Evolutionary conservation across 2,113 vertebrate species (phyloP).

Genomic region (Haliaeetus leucogaster): DNA sequence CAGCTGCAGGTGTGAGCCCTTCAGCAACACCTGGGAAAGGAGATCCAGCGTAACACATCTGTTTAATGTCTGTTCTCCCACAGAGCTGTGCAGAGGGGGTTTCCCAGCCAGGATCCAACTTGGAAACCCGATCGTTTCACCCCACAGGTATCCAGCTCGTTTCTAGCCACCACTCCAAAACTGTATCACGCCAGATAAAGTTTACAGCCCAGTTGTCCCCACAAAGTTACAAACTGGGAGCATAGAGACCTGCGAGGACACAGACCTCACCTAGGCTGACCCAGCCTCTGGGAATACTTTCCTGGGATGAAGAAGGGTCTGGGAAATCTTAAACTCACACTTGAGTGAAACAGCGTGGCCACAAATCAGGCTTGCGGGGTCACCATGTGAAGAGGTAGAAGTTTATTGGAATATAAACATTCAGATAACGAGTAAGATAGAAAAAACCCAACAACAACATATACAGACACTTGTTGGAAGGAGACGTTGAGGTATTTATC

Average conservation of each 20-base stretch:
- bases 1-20: background rate
- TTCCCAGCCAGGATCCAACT: background rate
- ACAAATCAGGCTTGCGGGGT: background rate
- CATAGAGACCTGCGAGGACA: background rate
- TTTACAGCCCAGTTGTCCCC: background rate
- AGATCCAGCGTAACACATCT: rapidly evolving
- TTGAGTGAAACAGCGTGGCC: rapidly evolving
- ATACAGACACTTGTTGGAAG: slow-evolving; percentile 79
- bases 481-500: slow-evolving; percentile 79
- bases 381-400: slow-evolving; percentile 79
- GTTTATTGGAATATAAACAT: slow-evolving; percentile 86
- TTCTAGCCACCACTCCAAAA: background rate
- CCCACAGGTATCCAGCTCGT: background rate
- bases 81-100: too few species aligned
- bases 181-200: rapidly evolving
- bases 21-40: background rate
- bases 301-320: background rate
- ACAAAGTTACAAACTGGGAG: background rate
- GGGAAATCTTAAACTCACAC: rapidly evolving
- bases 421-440: slow-evolving; percentile 78
- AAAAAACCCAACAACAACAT: slow-evolving; percentile 78
- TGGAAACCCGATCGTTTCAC: background rate
- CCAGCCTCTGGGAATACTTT: background rate
- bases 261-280: background rate
- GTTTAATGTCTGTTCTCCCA: rapidly evolving